Percentiles rank a stretch among this genome's conserved stretches.
Conservation (phyloP, 2,113 vertebrate species). For the Ciconia boyciana region DNA sequence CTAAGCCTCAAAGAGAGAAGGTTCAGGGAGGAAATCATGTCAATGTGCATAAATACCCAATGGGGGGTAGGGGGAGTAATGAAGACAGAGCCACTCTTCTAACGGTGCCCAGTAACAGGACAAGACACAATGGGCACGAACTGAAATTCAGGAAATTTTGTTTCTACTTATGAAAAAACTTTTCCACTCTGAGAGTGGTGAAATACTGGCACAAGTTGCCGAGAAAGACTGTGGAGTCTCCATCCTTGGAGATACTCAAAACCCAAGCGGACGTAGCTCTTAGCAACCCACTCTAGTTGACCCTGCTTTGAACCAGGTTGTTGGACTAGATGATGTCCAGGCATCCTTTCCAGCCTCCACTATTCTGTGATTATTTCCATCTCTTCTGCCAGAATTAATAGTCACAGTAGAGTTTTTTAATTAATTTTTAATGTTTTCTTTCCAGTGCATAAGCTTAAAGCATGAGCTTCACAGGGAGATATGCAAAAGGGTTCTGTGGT, state of each 20-base stretch:
- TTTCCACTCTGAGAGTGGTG: background rate
- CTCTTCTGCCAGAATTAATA: background rate
- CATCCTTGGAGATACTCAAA: background rate
- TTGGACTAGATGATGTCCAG: background rate
- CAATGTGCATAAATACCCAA: background rate
- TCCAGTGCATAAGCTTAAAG: background rate
- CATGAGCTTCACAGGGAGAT: background rate
- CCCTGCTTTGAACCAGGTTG: background rate
- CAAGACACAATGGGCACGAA: background rate
- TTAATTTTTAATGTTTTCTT: background rate
- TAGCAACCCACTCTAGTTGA: background rate
- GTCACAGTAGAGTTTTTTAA: background rate
- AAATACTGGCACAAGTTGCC: background rate
- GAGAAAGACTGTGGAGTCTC: background rate
- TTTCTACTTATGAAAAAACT: background rate
- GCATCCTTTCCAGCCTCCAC: background rate
- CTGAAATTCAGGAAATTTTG: background rate
- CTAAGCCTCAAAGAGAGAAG: background rate
- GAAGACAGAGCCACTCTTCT: background rate
- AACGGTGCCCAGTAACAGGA: background rate
- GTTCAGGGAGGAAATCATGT: background rate
- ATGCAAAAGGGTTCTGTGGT: background rate
- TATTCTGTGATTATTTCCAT: slow-evolving; percentile 3
- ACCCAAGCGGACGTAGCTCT: background rate
- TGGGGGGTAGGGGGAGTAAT: fast-evolving